A percentile compares a stretch with the other conserved stretches of the same genome.
Conservation (phyloP, 2,888 invertebrate genomes). For the Mesorhabditis spiculigera region DNA sequence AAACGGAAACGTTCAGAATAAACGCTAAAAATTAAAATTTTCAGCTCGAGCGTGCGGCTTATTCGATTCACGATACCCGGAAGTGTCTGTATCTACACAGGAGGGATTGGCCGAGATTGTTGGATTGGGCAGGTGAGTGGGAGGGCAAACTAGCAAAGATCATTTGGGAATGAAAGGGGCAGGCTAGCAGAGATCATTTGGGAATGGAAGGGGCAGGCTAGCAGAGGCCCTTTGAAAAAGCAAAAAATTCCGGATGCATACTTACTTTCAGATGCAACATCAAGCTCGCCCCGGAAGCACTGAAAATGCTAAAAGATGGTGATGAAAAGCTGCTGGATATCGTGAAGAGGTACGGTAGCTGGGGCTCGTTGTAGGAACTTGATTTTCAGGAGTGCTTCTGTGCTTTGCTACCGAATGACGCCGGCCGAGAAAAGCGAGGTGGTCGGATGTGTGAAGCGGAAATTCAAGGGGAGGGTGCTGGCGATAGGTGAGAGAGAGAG, state of each 20-base stretch:
- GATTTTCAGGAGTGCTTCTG: constrained; percentile 74
- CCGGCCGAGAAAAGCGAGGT: constrained; percentile 72
- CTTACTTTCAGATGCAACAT: constrained; percentile 17
- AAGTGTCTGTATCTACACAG: not conserved
- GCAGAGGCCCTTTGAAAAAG: not conserved
- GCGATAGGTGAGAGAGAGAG: not conserved
- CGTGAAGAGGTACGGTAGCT: not conserved
- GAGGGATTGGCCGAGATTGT: not conserved
- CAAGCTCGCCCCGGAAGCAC: not conserved
- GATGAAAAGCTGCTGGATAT: not conserved
- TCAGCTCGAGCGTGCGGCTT: not conserved
- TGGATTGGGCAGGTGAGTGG: not conserved
- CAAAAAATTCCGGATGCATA: not conserved
- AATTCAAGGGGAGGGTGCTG: not conserved
- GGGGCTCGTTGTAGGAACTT: not conserved
- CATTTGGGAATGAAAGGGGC: too few relatives aligned
- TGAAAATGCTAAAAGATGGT: not conserved
- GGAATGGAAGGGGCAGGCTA: not conserved
- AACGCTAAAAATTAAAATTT: not conserved
- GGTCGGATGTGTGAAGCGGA: constrained; percentile 1
- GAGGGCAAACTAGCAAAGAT: not conserved
- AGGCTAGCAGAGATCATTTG: not conserved
- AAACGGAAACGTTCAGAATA: too few relatives aligned
- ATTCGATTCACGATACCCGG: not conserved
- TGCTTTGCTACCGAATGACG: constrained; percentile 86